Conservation (phyloP, 2,888 invertebrate genomes). For the Theodoxus fluviatilis region DNA sequence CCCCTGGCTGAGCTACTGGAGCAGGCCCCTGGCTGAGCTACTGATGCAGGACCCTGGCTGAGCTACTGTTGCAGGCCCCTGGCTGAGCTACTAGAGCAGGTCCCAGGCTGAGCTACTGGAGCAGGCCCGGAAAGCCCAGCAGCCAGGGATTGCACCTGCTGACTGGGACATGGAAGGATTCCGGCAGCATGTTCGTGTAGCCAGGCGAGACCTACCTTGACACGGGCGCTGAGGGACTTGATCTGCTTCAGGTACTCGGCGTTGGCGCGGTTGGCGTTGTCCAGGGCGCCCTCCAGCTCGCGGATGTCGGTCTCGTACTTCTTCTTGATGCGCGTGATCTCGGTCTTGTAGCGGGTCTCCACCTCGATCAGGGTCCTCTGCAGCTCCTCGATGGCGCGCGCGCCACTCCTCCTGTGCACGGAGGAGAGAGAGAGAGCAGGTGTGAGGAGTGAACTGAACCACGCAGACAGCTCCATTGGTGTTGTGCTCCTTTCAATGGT, state of each 20-base stretch:
- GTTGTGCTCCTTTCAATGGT: too few species aligned
- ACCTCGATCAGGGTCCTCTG: conserved; percentile 65
- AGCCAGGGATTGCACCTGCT: too few species aligned
- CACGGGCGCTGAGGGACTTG: conserved; percentile 93
- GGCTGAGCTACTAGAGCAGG: too few species aligned
- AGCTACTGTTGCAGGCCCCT: too few species aligned
- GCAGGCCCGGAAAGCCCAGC: too few species aligned
- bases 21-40: too few species aligned
- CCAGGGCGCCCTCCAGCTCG: conserved; percentile 72
- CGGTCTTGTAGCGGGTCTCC: conserved; percentile 64
- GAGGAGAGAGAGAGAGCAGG: not conserved
- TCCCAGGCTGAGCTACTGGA: too few species aligned
- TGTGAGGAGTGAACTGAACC: not conserved
- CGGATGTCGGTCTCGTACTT: conserved; percentile 64
- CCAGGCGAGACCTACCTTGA: conserved; percentile 77
- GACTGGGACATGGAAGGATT: not conserved
- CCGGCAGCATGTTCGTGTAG: too few species aligned
- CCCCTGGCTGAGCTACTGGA: too few species aligned
- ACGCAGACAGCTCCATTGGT: too few species aligned
- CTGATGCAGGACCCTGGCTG: too few species aligned
- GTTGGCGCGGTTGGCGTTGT: conserved; percentile 93
- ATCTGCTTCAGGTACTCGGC: conserved; percentile 88
- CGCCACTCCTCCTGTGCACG: conserved; percentile 61
- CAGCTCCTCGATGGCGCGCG: conserved; percentile 64
- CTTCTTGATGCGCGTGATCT: conserved; percentile 65